Evolutionary conservation across 2,113 vertebrate species (phyloP).

Genomic region (Nothoprocta perdicaria): DNA sequence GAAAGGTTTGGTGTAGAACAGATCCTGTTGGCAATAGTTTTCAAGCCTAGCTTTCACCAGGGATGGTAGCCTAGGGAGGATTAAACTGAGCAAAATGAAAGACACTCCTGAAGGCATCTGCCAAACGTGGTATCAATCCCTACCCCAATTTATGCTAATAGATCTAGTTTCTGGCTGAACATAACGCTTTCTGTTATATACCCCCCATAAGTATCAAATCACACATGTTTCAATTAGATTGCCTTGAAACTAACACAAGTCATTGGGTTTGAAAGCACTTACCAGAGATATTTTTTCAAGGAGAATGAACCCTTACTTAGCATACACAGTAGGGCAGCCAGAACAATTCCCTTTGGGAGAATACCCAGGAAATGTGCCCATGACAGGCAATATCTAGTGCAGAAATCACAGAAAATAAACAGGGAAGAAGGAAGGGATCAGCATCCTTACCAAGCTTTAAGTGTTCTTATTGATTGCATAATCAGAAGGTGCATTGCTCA

Average conservation of each 20-base stretch:
- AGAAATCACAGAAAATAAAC: conserved; percentile 47
- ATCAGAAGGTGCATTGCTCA: conserved; percentile 32
- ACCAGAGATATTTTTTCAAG: conserved; percentile 80
- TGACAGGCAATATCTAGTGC: conserved; percentile 60
- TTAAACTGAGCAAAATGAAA: background rate
- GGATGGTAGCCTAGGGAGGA: background rate
- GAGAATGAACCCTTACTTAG: conserved; percentile 82
- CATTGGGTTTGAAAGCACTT: conserved; percentile 82
- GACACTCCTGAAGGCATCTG: background rate
- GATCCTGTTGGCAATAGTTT: background rate
- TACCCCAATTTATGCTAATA: background rate
- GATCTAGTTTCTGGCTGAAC: background rate
- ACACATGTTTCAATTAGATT: background rate
- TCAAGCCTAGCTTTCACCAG: background rate
- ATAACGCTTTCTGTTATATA: background rate
- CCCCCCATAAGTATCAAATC: background rate
- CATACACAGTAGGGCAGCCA: conserved; percentile 76
- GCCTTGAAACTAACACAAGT: conserved; percentile 45
- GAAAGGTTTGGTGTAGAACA: background rate
- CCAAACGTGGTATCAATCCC: accelerated
- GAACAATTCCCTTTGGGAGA: conserved; percentile 77
- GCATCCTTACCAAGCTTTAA: conserved; percentile 61
- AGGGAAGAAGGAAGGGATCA: background rate
- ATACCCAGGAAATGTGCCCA: conserved; percentile 74
- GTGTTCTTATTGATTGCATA: conserved; percentile 30